Base-by-base conservation (phyloP, 2,888 invertebrate genomes). In the Sympetrum striolatum region DNA sequence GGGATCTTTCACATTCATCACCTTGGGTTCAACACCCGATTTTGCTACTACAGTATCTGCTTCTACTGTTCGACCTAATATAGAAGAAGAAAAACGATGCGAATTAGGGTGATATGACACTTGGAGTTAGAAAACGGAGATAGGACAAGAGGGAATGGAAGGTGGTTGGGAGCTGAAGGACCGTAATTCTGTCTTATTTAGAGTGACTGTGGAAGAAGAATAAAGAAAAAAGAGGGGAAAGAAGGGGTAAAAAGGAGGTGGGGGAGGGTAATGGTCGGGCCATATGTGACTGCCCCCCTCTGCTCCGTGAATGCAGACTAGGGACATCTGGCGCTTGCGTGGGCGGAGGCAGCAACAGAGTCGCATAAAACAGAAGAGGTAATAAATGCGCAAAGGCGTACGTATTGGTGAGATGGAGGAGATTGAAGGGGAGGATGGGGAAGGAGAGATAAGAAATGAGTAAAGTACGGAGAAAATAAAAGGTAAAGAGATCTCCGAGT, bases 361-460 rank as follows among this genome's bases (percentile, higher is more conserved):
- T 60, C 86, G 86, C 86, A 86, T 86, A 86, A 86, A 86, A 86
- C 86, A 60, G 60, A 60, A 60, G 31, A 86, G 86, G 86, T 64
- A 86, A 86, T 86, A 86, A 86, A 86, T 86, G 82, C 82, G 82
- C 25, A 31, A 58, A 53, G 18, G 82, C 35, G 22, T 58, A 18
- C 82, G 82, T 48, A 58, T 48, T 31, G 82, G 25, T 22, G 58
- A 15, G 14, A 18, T 14, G 37, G 39, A 18, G 22, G 31, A 35
- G n/a, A 18, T 25, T 44, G 44, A 44, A 44, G 44, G 44, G 4
- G 6, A 39, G 6, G 39, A 5, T 39, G 53, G 22, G 35, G 86
- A 25, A 18, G 15, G 18, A 35, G 22, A 35, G 53, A 31, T 73
- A 73, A 73, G 31, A 31, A 73, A 73, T 31, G 25, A 73, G 25